phyloP scores from a whole-genome alignment of 2,888 invertebrate genomes.

The Orgyia antiqua region DNA sequence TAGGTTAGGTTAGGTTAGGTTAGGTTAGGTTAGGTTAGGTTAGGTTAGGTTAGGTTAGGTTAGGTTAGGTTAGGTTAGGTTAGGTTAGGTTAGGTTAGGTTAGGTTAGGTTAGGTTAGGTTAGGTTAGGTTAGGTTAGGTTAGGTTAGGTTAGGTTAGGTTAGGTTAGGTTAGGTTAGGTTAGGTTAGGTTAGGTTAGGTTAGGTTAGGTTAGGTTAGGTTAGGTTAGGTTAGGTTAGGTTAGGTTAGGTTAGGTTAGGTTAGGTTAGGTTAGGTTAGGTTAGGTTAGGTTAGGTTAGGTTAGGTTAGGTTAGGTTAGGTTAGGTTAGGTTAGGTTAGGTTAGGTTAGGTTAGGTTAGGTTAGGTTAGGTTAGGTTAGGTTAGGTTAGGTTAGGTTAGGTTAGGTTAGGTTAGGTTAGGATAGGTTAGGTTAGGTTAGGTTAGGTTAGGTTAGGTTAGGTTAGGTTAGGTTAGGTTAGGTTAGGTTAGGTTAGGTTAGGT shows the following conservation, averaged over 20 bases:
- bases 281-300: slow-evolving; percentile 14
- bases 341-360: slow-evolving; percentile 11
- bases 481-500: slow-evolving; percentile 12
- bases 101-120: slow-evolving; percentile 7
- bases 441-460: slow-evolving; percentile 11
- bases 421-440: slow-evolving; percentile 11
- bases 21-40: too few relatives aligned
- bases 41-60: too few relatives aligned
- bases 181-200: slow-evolving; percentile 7
- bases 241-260: slow-evolving; percentile 9
- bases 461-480: slow-evolving; percentile 12
- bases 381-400: slow-evolving; percentile 12
- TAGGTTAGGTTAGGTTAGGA: slow-evolving; percentile 11
- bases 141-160: slow-evolving; percentile 7
- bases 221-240: slow-evolving; percentile 5
- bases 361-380: slow-evolving; percentile 12
- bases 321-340: slow-evolving; percentile 11
- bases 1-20: too few relatives aligned
- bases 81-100: slow-evolving; percentile 7
- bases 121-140: slow-evolving; percentile 7
- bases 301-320: slow-evolving; percentile 11
- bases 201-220: slow-evolving; percentile 4
- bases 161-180: slow-evolving; percentile 5
- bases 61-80: slow-evolving; percentile 7
- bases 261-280: slow-evolving; percentile 14